A percentile compares a stretch with the other conserved stretches of the same genome.
Conservation (phyloP, 1,140 invertebrate species). For the Temnothorax curvispinosus region DNA sequence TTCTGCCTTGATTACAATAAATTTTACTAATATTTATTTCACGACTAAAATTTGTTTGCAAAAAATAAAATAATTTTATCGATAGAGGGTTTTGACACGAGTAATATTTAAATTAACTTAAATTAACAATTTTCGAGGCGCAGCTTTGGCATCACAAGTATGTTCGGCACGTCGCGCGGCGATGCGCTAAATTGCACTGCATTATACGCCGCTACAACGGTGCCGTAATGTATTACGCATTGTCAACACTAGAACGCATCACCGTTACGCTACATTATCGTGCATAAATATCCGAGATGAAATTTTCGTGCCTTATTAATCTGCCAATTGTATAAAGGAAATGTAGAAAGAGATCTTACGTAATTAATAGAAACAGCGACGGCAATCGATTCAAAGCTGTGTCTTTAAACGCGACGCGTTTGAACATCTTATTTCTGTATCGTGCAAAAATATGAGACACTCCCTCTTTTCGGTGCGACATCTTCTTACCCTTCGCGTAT, state of each 20-base stretch:
- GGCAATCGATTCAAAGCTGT: not conserved
- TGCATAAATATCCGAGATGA: not conserved
- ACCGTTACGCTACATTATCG: not conserved
- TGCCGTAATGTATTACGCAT: constrained; percentile 17
- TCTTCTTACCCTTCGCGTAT: not conserved
- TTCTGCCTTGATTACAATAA: no score
- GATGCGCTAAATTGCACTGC: constrained; percentile 22
- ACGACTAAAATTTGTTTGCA: not conserved
- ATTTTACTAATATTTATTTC: no score
- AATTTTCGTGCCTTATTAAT: constrained; percentile 20
- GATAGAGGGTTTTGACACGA: not conserved
- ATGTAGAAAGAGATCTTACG: not conserved
- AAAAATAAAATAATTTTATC: not conserved
- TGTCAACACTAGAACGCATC: constrained; percentile 34
- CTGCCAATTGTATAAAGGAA: not conserved
- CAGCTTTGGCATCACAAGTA: not conserved
- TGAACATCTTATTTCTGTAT: not conserved
- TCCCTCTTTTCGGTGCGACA: not conserved
- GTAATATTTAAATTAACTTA: not conserved
- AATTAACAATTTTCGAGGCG: constrained; percentile 2
- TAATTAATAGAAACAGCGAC: not conserved
- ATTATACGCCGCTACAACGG: constrained; percentile 26
- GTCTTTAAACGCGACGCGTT: not conserved
- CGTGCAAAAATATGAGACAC: not conserved
- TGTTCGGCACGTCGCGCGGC: constrained; percentile 30